Evolutionary conservation across 2,113 vertebrate genomes (phyloP), one percentile per base, ranked within the genome.

Genomic region (Riparia riparia): DNA sequence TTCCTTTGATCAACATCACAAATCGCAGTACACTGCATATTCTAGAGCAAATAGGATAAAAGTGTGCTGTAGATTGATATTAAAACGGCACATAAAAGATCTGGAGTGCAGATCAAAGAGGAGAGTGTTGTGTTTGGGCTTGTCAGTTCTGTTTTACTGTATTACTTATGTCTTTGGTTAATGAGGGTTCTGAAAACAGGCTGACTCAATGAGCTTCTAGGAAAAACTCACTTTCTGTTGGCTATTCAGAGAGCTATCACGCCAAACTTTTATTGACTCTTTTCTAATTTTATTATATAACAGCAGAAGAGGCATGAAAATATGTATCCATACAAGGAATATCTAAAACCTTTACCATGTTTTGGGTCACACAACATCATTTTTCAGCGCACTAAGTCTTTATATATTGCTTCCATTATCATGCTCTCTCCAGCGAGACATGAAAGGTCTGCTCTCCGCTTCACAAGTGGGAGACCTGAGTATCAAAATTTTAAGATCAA

Each of bases 1-100:
- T 26, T 74, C 50, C 85, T 96, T 96, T 96, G 95, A 96, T 96
- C 96, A 95, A 41, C 87, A 86, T 66, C 88, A 90, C 79, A 83
- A 95, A 92, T 68, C 2, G 3, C 72, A 89, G 21, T 71, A 41
- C 25, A 29, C 10, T 71, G 76, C 54, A 64, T 81, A 92, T 95
- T 83, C 68, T 71, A 54, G 32, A 71, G 29, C 53, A 93, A 88
- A 25, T 42, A 80, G 86, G 42, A n/a, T 19, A n/a, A 66, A 70
- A 19, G 44, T 77, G 76, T 83, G 51, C n/a, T 88, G 76, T 49
- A 80, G 90, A 88, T 92, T 65, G 47, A 92, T 81, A 86, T 64
- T 56, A 80, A 89, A 86, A 90, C 45, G 54, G 51, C 64, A 93
- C 60, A 86, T 88, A 53, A 96, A 93, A 93, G 71, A 84, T 60